These are phyloP conservation scores for Phycodurus eques DNA, from an alignment of 2,113 vertebrate genomes.

Conservation along the genomic window DNA sequence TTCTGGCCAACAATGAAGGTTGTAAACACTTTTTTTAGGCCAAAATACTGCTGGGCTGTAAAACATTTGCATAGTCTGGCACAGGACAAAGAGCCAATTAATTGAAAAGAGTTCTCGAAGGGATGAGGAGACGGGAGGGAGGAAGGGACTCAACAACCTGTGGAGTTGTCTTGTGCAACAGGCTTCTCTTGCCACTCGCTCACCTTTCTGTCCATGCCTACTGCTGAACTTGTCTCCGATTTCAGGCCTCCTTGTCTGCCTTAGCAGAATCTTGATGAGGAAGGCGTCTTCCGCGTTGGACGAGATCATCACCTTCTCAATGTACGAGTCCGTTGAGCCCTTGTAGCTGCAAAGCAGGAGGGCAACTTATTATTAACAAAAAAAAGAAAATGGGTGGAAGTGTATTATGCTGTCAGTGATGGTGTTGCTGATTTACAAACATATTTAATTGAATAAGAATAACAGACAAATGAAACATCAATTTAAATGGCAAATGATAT, in stretches of 20 bases:
- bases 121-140: slow-evolving; percentile 81
- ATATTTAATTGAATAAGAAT: too few relatives aligned
- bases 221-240: slow-evolving; percentile 99
- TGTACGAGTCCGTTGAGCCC: slow-evolving; percentile 92
- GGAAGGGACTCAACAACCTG: slow-evolving; percentile 84
- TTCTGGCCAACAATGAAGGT: slow-evolving; percentile 88
- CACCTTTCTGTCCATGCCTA: slow-evolving; percentile 98
- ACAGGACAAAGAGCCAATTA: slow-evolving; percentile 96
- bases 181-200: background rate
- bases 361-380: background rate
- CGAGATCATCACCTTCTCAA: slow-evolving; percentile 17
- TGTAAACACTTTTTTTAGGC: slow-evolving; percentile 80
- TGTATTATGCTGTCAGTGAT: too few relatives aligned
- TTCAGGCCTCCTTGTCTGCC: slow-evolving; percentile 94
- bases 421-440: too few relatives aligned
- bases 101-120: slow-evolving; percentile 87
- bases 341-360: slow-evolving; percentile 81
- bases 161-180: background rate
- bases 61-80: slow-evolving; percentile 99
- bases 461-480: too few relatives aligned
- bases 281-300: slow-evolving; percentile 84
- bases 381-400: background rate
- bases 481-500: too few relatives aligned
- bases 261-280: slow-evolving; percentile 97
- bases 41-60: slow-evolving; percentile 89